Percentiles rank a stretch among this genome's conserved stretches.
These are phyloP conservation scores for Copidosoma floridanum DNA, from an alignment of 1,140 invertebrate genomes.

Conservation along the genomic window DNA sequence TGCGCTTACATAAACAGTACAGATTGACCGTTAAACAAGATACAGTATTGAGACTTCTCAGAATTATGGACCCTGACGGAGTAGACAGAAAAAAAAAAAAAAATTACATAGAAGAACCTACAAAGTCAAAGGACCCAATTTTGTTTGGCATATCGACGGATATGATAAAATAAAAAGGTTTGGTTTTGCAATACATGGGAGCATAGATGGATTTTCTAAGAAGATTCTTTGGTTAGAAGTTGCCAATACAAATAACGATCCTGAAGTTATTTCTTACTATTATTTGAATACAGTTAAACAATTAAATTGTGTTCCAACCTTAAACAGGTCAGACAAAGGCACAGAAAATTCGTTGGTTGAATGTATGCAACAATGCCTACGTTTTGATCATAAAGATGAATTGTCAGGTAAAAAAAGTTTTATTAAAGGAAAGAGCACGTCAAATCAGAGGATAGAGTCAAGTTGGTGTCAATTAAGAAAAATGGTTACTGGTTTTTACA, in stretches of 20 bases:
- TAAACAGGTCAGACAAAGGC: slow-evolving; percentile 31
- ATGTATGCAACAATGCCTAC: neutral
- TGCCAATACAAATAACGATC: slow-evolving; percentile 33
- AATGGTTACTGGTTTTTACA: slow-evolving; percentile 7
- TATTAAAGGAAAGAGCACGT: slow-evolving; percentile 1
- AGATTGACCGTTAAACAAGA: neutral
- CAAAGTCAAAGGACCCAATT: too few species aligned
- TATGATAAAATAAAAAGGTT: neutral
- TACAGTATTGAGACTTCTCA: too few species aligned
- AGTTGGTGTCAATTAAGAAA: slow-evolving; percentile 1
- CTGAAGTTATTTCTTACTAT: slow-evolving; percentile 24
- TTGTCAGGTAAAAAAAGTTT: slow-evolving; percentile 7
- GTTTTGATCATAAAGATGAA: slow-evolving; percentile 1
- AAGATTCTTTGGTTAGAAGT: slow-evolving; percentile 35
- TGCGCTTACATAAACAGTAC: too few species aligned
- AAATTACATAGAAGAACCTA: neutral
- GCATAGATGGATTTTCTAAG: too few species aligned
- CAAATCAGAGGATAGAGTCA: neutral
- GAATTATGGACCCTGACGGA: neutral
- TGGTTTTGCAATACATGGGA: neutral
- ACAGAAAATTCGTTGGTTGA: slow-evolving; percentile 24
- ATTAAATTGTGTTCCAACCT: slow-evolving; percentile 18
- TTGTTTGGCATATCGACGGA: neutral
- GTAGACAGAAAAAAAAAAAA: neutral
- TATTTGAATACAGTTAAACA: slow-evolving; percentile 32